These are phyloP conservation scores for Porites divaricata DNA, from an alignment of 92 coral and sea anemone genomes.

Conservation along the genomic window DNA sequence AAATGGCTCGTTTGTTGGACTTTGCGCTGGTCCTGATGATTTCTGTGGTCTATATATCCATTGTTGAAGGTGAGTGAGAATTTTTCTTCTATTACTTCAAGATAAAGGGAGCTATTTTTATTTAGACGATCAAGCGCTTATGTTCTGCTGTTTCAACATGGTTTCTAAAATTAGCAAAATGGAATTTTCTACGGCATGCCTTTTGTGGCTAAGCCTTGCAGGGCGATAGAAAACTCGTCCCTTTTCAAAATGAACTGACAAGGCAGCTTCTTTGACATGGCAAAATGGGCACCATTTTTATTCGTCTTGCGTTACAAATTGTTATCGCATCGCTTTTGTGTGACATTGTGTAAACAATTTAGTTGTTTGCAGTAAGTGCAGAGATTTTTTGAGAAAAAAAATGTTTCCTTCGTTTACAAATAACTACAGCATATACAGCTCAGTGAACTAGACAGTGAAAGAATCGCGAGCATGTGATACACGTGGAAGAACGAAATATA, in stretches of 20 bases:
- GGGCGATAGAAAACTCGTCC: not conserved
- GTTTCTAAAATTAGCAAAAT: not conserved
- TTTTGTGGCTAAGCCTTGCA: not conserved
- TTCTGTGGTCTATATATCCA: not conserved
- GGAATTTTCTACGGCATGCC: not conserved
- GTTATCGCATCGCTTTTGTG: not conserved
- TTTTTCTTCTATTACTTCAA: not conserved
- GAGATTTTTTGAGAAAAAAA: not conserved
- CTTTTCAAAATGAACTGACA: not conserved
- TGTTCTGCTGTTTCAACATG: not conserved
- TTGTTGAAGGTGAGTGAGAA: constrained; percentile 23
- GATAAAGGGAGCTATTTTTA: not conserved
- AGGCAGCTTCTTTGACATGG: not conserved
- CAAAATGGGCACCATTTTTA: not conserved
- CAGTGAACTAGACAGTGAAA: not conserved
- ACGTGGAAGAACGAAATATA: not conserved
- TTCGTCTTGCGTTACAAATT: not conserved
- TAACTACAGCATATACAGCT: not conserved
- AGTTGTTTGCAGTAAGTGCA: not conserved
- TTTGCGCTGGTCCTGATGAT: not conserved
- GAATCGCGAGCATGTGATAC: not conserved
- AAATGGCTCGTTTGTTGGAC: constrained; percentile 7
- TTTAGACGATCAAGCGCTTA: not conserved
- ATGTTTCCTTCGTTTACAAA: not conserved
- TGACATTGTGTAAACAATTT: not conserved